Evolutionary conservation across 2,888 invertebrate genomes (phyloP).

Genomic region (Tetragonisca angustula): DNA sequence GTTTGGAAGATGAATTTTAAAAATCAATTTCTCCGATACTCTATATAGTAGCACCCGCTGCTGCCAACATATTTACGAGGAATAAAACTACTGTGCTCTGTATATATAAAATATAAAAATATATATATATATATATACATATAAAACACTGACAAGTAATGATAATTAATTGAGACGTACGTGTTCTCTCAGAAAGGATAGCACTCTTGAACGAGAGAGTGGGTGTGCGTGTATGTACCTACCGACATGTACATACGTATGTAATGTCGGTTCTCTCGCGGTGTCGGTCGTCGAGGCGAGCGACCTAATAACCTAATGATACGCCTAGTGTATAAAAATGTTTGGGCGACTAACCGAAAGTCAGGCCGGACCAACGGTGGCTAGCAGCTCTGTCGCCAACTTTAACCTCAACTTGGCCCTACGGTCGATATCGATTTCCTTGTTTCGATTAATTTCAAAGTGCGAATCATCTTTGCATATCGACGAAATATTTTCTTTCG

Average conservation of each 20-base stretch:
- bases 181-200: no score
- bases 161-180: no score
- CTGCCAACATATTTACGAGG: background rate
- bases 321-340: conserved; percentile 14
- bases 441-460: conserved; percentile 45
- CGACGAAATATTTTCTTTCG: background rate
- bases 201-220: background rate
- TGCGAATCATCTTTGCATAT: background rate
- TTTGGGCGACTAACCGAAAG: background rate
- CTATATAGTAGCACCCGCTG: background rate
- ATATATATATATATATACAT: no score
- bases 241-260: background rate
- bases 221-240: no score
- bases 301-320: conserved; percentile 74
- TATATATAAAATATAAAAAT: no score
- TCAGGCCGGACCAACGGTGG: background rate
- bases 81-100: background rate
- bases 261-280: background rate
- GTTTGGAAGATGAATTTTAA: background rate
- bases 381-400: background rate
- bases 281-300: conserved; percentile 38
- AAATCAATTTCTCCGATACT: background rate
- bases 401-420: background rate
- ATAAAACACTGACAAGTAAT: no score
- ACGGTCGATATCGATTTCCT: background rate